phyloP scores from a whole-genome alignment of 2,797 vertebrate species.

The Coilia nasus region DNA sequence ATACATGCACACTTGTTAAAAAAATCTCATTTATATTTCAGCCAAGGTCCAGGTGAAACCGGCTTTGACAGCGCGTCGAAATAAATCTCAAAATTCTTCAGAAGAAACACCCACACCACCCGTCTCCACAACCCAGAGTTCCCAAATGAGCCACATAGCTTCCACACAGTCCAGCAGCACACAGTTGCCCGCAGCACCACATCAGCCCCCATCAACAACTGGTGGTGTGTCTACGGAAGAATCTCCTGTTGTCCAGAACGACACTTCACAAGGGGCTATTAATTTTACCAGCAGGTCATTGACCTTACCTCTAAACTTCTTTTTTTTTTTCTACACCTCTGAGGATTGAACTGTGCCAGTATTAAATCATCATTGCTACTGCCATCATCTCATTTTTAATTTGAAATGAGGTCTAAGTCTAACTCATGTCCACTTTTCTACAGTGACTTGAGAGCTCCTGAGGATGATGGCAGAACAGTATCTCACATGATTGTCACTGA shows the following conservation, averaged over 20 bases:
- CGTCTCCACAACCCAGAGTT: not conserved
- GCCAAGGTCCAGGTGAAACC: conserved; percentile 59
- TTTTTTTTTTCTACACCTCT: no score
- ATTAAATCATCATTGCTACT: no score
- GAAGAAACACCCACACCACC: not conserved
- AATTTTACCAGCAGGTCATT: no score
- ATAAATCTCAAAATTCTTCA: not conserved
- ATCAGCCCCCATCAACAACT: not conserved
- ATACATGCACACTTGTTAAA: not conserved
- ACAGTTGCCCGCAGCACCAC: not conserved
- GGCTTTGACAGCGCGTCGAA: conserved; percentile 32
- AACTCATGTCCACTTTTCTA: no score
- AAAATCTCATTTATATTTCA: conserved; percentile 39
- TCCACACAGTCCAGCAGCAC: conserved; percentile 30
- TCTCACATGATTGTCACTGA: conserved; percentile 37
- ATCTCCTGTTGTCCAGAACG: not conserved
- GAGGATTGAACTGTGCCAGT: no score
- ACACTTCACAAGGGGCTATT: no score
- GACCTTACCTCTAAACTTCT: no score
- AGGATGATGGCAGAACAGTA: not conserved
- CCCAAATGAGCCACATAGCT: not conserved
- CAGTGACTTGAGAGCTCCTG: not conserved
- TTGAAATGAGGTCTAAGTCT: not conserved
- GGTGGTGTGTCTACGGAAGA: not conserved
- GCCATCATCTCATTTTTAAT: no score